phyloP scores from a whole-genome alignment of 2,888 invertebrate genomes.

The Synanthedon tipuliformis region DNA sequence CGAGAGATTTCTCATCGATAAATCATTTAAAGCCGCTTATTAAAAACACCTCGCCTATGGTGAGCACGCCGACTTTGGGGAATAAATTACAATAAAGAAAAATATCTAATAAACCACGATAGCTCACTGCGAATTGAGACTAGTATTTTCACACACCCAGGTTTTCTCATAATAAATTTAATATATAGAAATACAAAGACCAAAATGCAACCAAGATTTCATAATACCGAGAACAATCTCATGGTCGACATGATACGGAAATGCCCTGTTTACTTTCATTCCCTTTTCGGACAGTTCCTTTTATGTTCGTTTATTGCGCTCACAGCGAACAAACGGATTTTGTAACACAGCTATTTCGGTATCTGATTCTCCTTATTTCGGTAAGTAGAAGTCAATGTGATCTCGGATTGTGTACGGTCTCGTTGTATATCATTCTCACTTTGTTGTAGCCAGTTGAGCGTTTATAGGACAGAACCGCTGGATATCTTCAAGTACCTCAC shows the following conservation, averaged over 20 bases:
- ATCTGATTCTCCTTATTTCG: conserved; percentile 27
- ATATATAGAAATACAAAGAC: no score
- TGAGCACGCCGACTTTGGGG: conserved; percentile 6
- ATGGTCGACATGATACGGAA: conserved; percentile 44
- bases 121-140: no score
- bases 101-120: no score
- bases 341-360: conserved; percentile 44
- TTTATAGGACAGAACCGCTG: neutral
- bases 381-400: conserved; percentile 23
- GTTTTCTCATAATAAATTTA: no score
- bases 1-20: conserved; percentile 32
- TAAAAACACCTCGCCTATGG: conserved; percentile 21
- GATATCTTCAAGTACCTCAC: no score
- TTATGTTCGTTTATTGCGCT: conserved; percentile 44
- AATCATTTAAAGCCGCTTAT: conserved; percentile 41
- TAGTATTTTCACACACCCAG: no score
- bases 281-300: conserved; percentile 52
- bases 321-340: conserved; percentile 42
- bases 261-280: conserved; percentile 49
- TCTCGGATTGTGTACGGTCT: conserved; percentile 16
- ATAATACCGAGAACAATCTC: conserved; percentile 10
- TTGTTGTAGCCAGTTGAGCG: neutral
- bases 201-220: neutral
- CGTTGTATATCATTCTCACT: conserved; percentile 10
- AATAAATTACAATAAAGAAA: no score